Evolutionary conservation across 2,888 invertebrate species (phyloP), one percentile per base, ranked within the genome.

Genomic region (Lasioglossum malachurum): DNA sequence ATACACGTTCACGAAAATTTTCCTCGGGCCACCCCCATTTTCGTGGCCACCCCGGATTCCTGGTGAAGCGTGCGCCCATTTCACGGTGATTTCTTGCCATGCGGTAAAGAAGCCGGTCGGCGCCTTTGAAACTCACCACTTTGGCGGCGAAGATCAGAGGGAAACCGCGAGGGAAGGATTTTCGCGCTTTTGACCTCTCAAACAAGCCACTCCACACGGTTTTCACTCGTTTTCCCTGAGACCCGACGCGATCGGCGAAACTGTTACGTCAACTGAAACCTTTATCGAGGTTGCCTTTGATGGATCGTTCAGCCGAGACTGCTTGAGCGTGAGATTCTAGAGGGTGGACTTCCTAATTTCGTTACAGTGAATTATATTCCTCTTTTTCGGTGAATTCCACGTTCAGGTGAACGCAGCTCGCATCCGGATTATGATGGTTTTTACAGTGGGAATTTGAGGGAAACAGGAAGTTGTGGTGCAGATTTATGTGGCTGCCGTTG

Each of bases 151-250:
- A 93, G 87, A 94, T 94, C 93, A 91, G 82, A 94, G 87, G 85
- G 88, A 83, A 89, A 85, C 87, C 85, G 83, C 85, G 84, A 83
- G 82, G 83, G 86, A 90, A 93, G 94, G 94, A 95, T 94, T 94
- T 94, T 95, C 94, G 94, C 94, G 93, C 94, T 94, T 91, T 94
- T 94, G 93, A 95, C 77, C 86, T 75, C 31, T 82, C 80, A 83
- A 87, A 86, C 46, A 67, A 38, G 67, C 84, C 78, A 88, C 78
- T 74, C 38, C 64, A 38, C 5, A n/a, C 71, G 87, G 79, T 87
- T 87, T 82, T 81, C 86, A 75, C 81, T 72, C 73, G 78, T 80
- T 88, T 85, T 81, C 72, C 46, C 53, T 19, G 23, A 31, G 31
- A 3, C 7, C 44, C 73, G 35, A 49, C 23, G 31, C 73, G 78